Percentiles rank a stretch among this genome's conserved stretches.
These are phyloP conservation scores for Popillia japonica DNA, from an alignment of 1,140 invertebrate genomes.

Conservation along the genomic window DNA sequence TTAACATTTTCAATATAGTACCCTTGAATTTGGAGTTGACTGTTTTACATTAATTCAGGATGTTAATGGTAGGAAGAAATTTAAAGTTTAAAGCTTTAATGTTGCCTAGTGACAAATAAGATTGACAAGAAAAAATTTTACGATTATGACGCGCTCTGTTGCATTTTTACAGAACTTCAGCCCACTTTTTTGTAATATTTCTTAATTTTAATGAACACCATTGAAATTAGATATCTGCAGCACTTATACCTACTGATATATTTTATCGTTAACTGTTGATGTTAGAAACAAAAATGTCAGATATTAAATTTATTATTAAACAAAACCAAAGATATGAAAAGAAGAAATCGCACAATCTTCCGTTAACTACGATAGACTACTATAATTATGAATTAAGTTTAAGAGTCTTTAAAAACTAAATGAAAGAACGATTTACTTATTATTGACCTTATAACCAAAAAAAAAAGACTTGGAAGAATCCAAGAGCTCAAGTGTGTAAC, in stretches of 20 bases:
- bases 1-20: no score
- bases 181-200: no score
- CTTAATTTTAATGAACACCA: no score
- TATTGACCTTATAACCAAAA: conserved; percentile 14
- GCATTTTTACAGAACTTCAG: no score
- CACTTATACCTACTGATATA: neutral
- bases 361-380: neutral
- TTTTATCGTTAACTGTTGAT: neutral
- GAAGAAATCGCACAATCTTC: conserved; percentile 28
- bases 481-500: conserved; percentile 36
- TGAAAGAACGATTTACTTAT: conserved; percentile 8
- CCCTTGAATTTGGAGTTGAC: no score
- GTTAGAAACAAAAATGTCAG: neutral
- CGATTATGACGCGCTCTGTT: no score
- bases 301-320: conserved; percentile 16
- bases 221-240: no score
- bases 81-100: no score
- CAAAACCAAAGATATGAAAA: neutral
- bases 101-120: no score
- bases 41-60: no score
- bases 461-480: conserved; percentile 35
- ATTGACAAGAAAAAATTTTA: no score
- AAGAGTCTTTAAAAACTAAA: neutral
- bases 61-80: no score
- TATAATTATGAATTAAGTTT: conserved; percentile 7